Percentiles rank a stretch among this genome's conserved stretches.
These are phyloP conservation scores for Daktulosphaira vitifoliae DNA, from an alignment of 1,140 invertebrate genomes.

Conservation along the genomic window DNA sequence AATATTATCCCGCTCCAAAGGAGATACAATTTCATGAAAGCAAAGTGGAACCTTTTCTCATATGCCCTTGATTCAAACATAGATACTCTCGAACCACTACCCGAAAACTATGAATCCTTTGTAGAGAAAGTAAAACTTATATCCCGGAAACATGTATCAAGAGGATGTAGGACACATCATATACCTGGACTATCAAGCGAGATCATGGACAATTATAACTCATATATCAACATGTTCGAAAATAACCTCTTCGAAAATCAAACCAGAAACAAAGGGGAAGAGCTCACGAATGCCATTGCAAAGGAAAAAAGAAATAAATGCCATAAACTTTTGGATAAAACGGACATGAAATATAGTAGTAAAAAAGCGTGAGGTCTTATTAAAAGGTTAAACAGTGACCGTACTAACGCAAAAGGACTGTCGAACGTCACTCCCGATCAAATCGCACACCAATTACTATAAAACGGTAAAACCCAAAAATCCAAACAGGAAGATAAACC, in stretches of 20 bases:
- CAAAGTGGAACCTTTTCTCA: conserved; percentile 14
- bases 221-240: neutral
- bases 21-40: conserved; percentile 26
- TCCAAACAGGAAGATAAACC: no score
- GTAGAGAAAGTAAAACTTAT: neutral
- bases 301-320: conserved; percentile 9
- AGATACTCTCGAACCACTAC: neutral
- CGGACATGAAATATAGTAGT: conserved; percentile 21
- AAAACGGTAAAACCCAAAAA: conserved; percentile 2
- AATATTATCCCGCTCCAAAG: conserved; percentile 22
- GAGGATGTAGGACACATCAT: conserved; percentile 23
- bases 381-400: neutral
- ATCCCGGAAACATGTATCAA: conserved; percentile 9
- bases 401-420: neutral
- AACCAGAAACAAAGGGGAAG: conserved; percentile 6
- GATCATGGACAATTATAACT: neutral
- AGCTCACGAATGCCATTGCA: neutral
- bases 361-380: conserved; percentile 14
- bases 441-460: neutral
- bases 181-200: conserved; percentile 14
- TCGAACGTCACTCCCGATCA: neutral
- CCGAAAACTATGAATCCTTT: conserved; percentile 14
- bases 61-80: conserved; percentile 7
- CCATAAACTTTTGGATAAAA: neutral
- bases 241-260: neutral